Evolutionary conservation across 2,797 vertebrate species (phyloP), one percentile per base, ranked within the genome.

Genomic region (Hoplostethus mediterraneus): DNA sequence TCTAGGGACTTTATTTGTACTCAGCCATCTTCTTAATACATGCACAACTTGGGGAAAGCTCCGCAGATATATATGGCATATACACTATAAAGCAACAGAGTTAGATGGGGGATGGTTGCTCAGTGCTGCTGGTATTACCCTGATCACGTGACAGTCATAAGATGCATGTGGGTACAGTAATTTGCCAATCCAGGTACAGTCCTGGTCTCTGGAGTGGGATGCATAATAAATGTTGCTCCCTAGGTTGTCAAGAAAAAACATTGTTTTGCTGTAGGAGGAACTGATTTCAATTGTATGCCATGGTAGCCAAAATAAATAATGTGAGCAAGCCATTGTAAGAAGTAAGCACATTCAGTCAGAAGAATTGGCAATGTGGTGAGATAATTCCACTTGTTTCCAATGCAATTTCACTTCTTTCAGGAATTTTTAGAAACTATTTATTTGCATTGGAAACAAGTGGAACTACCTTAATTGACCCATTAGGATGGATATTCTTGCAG

Each of bases 161-260:
- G n/a, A 54, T 52, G 21, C 21, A 61, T 62, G 42, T 49, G 38
- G n/a, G n/a, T 58, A 17, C 33, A 53, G 17, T 17, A 52, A 11
- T 60, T 21, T 60, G 44, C n/a, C 6, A 49, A 71, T 61, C 45
- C 31, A 67, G 21, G 47, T 47, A 53, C n/a, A 58, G 63, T 45
- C 59, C n/a, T 36, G 30, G 55, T 28, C 47, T 71, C 31, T 47
- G 44, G 61, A 58, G 36, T 16, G 33, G 28, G 52, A 21, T 9
- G 36, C 52, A 17, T 49, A 63, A 49, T 84, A 63, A 66, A 49
- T 12, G 68, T 30, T 12, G 63, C 54, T 45, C 55, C 16, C 42
- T 25, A 17, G 21, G 67, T 62, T 73, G 71, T 77, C 75, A 71
- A 53, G 57, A 83, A 71, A 73, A 75, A 14, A 42, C 57, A 67